Evolutionary conservation across 2,888 invertebrate genomes (phyloP), one percentile per base, ranked within the genome.

Genomic region (Synanthedon tipuliformis): DNA sequence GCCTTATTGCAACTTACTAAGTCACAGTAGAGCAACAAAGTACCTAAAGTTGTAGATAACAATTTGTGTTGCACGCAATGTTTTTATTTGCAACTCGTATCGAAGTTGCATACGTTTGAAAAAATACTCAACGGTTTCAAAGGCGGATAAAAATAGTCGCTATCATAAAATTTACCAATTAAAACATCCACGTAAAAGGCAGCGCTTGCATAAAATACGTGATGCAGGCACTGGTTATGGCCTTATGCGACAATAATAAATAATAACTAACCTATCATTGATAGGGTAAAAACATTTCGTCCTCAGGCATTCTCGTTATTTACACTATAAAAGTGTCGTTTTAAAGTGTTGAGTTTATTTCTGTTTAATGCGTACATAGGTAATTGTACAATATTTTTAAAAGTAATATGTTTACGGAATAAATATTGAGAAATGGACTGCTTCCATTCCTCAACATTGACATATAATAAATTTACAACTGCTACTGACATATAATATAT

Each of bases 141-240:
- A 53, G 52, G 52, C 51, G 52, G 54, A 57, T 59, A 59, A 58
- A 60, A 57, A 60, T 57, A 54, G 56, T 50, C 53, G 50, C 51
- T 53, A 53, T 57, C 55, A 59, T 59, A 59, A 60, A 59, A 55
- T 59, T 56, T 49, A 51, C 59, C 56, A 60, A 57, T 63, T 63
- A 61, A 57, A 57, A 55, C 13, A 45, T 50, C 48, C 53, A 57
- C 52, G 50, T 58, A 57, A 59, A 62, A 59, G 58, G 57, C n/a
- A 53, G 50, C 49, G 53, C 57, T 58, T 45, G 45, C 45, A 45
- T 12, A 45, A 45, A 45, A 15, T 45, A 11, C 15, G 45, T 12
- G 12, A 41, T 41, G 45, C 10, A 34, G 34, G 34, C 11, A 12
- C 51, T 48, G 18, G 51, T 53, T 53, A 23, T 50, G 34, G 12